Base-by-base conservation (phyloP, 2,797 vertebrate species). In the Phrynocephalus guinanensis region DNA sequence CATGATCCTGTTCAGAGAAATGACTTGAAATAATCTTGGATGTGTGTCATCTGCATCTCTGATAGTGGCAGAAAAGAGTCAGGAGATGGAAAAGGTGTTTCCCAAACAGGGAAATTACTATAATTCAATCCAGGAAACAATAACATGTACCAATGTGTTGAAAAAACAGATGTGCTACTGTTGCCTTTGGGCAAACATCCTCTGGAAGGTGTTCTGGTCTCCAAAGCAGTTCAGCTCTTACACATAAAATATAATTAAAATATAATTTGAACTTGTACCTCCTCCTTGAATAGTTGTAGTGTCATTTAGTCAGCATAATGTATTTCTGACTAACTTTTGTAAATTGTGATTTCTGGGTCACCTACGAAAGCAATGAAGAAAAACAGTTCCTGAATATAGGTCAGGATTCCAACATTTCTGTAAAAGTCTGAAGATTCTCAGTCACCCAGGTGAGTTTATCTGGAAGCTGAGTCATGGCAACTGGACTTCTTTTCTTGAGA, bases 101-200 rank as follows among this genome's bases (percentile, higher is more conserved):
- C 15, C 66, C 87, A 16, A 38, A 93, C 91, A 86, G 86, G 18
- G 76, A 92, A 93, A 94, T 91, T 10, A 73, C 0, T 5, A 44
- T 82, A 84, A 91, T 90, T 88, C 88, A 91, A 90, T 10, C 60
- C 60, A 80, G 60, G 87, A 87, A 92, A 76, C 71, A 86, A 20
- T 70, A 90, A 83, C 91, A 70, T 22, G 0, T 70, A 90, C 33
- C 81, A 0, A 1, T 33, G 63, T 20, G 28, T 87, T 77, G 26
- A 0, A 70, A 89, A 15, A 72, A 3, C 28, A 15, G 13, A 44
- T 86, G 85, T 79, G 84, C 79, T 20, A 0, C 0, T n/a, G 68
- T 52, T 83, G 30, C 44, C 75, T 50, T 72, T 75, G 48, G 60
- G 38, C 70, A 75, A 70, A 66, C 24, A 72, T 4, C 30, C 1